A percentile compares a stretch with the other conserved stretches of the same genome.
These are phyloP conservation scores for Limenitis arthemis DNA, from an alignment of 2,888 invertebrate genomes.

Conservation along the genomic window DNA sequence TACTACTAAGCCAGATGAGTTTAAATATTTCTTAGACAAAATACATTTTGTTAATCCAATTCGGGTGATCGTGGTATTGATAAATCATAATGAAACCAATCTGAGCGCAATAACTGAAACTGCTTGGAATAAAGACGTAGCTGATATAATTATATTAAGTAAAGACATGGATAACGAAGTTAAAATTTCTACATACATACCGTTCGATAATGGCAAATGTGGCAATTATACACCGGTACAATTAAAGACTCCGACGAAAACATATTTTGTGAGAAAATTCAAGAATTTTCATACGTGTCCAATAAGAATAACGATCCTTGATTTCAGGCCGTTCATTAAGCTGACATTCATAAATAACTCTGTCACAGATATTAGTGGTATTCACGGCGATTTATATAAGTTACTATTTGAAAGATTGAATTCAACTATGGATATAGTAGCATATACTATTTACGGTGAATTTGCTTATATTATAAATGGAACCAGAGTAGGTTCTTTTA, in stretches of 20 bases:
- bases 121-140: slow-evolving; percentile 40
- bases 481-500: slow-evolving; percentile 30
- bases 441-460: slow-evolving; percentile 22
- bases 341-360: slow-evolving; percentile 28
- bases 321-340: slow-evolving; percentile 31
- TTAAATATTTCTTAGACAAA: slow-evolving; percentile 29
- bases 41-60: slow-evolving; percentile 32
- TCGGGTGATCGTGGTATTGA: slow-evolving; percentile 34
- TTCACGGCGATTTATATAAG: slow-evolving; percentile 35
- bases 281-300: slow-evolving; percentile 43
- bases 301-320: slow-evolving; percentile 30
- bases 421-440: slow-evolving; percentile 32
- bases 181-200: slow-evolving; percentile 37
- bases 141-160: slow-evolving; percentile 39
- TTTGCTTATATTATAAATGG: slow-evolving; percentile 32
- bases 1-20: slow-evolving; percentile 31
- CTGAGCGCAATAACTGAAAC: slow-evolving; percentile 30
- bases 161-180: slow-evolving; percentile 21
- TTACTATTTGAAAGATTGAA: slow-evolving; percentile 30
- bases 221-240: slow-evolving; percentile 33
- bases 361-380: slow-evolving; percentile 31
- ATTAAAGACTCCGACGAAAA: slow-evolving; percentile 22
- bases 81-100: slow-evolving; percentile 18
- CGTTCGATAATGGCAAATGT: slow-evolving; percentile 37
- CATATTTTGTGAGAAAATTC: slow-evolving; percentile 40